Base-by-base conservation (phyloP, 1,140 invertebrate genomes). In the Zophobas atratus region DNA sequence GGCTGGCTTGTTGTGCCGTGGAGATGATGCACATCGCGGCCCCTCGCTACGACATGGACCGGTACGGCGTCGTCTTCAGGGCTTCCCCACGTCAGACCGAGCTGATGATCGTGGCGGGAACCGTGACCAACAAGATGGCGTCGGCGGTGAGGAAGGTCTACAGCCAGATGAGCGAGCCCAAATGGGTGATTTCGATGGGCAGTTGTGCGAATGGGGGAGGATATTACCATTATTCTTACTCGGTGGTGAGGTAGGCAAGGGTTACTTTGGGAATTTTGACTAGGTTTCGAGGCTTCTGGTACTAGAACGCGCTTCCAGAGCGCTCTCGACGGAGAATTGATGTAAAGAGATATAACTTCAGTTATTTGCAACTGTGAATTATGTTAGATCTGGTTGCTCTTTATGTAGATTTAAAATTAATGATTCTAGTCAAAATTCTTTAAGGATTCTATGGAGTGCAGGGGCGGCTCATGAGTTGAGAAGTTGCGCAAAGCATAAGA, bases 21-120 rank as follows among this genome's bases (percentile, higher is more conserved):
- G 98, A 99, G 89, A 99, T 99, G 98, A 99, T 99, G 98, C 98
- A 99, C 88, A 97, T 99, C 76, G 98, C 98, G 79, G 98, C 97
- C 48, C 97, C 98, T 2, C 89, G 98, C 81, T 99, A 99, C 85
- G 98, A 99, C 85, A 98, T 99, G 96, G 98, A 98, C 89, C 90
- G 91, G 88, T 81, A 75, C 70, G 76, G 79, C 2, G 73, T 81
- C 1, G 96, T 99, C 1, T 99, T 99, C 86, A 90, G 98, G 86
- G 98, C 98, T 6, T 97, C 96, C 39, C 98, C 98, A 35, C 90
- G 98, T 73, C 96, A 98, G 87, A 91, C 97, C 20, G 98, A 99
- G 89, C 93, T 97, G 6, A 98, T 99, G 80, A 99, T 99, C 86
- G 98, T 99, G 0, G 98, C 98, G 79, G 98, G 98, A 56, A 99